Evolutionary conservation across 2,113 vertebrate species (phyloP).

Genomic region (Chionis minor): DNA sequence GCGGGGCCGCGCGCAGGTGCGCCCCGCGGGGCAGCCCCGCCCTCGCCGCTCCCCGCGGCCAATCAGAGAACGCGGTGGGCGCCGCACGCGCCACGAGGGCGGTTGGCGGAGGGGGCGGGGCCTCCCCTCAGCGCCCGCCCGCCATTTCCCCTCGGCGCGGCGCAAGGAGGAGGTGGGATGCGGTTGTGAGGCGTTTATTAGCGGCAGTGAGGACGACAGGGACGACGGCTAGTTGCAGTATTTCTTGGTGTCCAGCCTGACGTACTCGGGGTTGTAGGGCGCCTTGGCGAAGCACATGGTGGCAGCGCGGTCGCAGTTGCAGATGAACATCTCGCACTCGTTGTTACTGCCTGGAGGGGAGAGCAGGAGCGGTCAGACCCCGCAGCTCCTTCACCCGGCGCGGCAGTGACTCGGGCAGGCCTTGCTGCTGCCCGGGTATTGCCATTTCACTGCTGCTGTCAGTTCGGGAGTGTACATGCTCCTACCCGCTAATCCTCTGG

Average conservation of each 20-base stretch:
- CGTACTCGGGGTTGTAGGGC: conserved; percentile 66
- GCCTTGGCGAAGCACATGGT: conserved; percentile 81
- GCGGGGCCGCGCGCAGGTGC: too few relatives aligned
- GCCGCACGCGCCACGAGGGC: background rate
- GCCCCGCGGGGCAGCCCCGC: background rate
- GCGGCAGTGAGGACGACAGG: background rate
- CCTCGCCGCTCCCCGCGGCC: background rate
- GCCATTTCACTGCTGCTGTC: rapidly evolving
- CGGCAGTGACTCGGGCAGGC: background rate
- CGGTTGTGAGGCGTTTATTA: background rate
- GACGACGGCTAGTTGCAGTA: conserved; percentile 48
- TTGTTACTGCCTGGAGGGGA: conserved; percentile 74
- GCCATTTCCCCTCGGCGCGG: background rate
- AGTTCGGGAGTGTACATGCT: rapidly evolving
- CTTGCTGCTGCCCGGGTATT: background rate
- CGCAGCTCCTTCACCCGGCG: rapidly evolving
- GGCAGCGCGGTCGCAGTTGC: conserved; percentile 83
- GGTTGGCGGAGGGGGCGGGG: background rate
- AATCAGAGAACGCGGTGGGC: background rate
- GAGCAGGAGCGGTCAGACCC: background rate
- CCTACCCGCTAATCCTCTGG: background rate
- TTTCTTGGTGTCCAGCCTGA: conserved; percentile 48
- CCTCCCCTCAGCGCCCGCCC: background rate
- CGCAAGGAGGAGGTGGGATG: rapidly evolving
- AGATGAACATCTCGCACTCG: conserved; percentile 78